These are phyloP conservation scores for Gambelia wislizenii DNA, from an alignment of 2,797 vertebrate genomes.

Conservation along the genomic window DNA sequence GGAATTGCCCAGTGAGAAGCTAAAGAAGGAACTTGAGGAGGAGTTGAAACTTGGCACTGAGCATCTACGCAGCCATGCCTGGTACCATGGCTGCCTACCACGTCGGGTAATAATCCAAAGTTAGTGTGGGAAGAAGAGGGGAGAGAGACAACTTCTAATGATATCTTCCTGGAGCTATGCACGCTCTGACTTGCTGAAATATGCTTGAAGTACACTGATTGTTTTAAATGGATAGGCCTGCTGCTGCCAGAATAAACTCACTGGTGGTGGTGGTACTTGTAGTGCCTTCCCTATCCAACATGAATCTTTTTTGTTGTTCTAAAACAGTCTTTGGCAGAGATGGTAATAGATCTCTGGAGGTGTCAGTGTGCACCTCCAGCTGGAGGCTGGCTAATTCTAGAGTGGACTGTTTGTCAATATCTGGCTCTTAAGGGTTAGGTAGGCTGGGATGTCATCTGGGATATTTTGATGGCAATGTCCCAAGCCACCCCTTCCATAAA, in stretches of 20 bases:
- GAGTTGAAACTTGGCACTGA: slow-evolving; percentile 85
- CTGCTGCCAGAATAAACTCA: neutral
- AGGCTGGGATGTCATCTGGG: too few species aligned
- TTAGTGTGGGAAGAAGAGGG: neutral
- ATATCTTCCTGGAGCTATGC: neutral
- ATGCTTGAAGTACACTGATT: neutral
- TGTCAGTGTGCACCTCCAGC: too few species aligned
- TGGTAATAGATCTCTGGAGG: too few species aligned
- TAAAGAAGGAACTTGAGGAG: slow-evolving; percentile 89
- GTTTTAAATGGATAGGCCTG: neutral
- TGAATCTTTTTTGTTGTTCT: neutral
- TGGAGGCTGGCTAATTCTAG: too few species aligned
- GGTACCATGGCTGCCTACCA: slow-evolving; percentile 86
- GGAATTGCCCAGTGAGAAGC: slow-evolving; percentile 14
- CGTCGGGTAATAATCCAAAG: slow-evolving; percentile 79
- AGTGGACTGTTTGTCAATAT: too few species aligned
- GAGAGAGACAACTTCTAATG: neutral
- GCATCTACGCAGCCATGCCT: slow-evolving; percentile 84
- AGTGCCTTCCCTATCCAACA: neutral
- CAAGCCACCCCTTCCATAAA: too few species aligned
- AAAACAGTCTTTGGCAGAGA: neutral
- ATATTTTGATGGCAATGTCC: too few species aligned
- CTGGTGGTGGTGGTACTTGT: too few species aligned
- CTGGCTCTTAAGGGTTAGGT: too few species aligned
- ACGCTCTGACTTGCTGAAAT: neutral